These are phyloP conservation scores for Numenius arquata DNA, from an alignment of 2,113 vertebrate species.

Conservation along the genomic window DNA sequence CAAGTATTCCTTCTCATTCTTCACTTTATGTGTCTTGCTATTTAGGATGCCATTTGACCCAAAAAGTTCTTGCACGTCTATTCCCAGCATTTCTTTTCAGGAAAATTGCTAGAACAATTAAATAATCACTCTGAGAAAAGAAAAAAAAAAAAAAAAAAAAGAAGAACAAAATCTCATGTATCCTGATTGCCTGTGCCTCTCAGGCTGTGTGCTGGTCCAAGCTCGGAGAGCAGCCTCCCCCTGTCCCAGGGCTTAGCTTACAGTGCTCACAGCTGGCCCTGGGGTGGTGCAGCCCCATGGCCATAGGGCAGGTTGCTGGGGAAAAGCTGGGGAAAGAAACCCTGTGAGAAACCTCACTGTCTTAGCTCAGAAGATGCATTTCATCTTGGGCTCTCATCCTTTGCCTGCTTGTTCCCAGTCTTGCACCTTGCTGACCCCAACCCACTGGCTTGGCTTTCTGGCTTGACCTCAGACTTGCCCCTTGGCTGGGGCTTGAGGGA, in stretches of 20 bases:
- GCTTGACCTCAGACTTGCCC: accelerated
- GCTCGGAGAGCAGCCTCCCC: accelerated
- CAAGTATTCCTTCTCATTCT: neutral
- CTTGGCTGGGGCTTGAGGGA: neutral
- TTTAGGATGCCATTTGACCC: neutral
- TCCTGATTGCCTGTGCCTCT: neutral
- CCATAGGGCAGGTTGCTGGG: neutral
- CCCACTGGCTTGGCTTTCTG: neutral
- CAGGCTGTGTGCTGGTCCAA: neutral
- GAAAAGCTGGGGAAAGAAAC: accelerated
- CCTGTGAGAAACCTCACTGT: neutral
- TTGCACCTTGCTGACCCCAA: accelerated
- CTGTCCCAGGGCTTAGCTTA: neutral
- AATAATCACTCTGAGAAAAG: neutral
- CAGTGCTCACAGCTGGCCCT: accelerated
- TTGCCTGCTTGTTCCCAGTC: neutral
- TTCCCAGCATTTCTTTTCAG: neutral
- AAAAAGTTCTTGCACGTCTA: neutral
- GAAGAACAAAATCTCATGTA: neutral
- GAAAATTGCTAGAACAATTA: neutral
- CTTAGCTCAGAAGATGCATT: neutral
- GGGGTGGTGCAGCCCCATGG: accelerated
- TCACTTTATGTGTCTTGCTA: neutral
- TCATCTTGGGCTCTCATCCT: neutral
- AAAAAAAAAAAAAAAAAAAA: too few species aligned